Percentiles rank a stretch among this genome's conserved stretches.
phyloP scores from a whole-genome alignment of 2,797 vertebrate genomes.

The Sternarchorhynchus goeldii region DNA sequence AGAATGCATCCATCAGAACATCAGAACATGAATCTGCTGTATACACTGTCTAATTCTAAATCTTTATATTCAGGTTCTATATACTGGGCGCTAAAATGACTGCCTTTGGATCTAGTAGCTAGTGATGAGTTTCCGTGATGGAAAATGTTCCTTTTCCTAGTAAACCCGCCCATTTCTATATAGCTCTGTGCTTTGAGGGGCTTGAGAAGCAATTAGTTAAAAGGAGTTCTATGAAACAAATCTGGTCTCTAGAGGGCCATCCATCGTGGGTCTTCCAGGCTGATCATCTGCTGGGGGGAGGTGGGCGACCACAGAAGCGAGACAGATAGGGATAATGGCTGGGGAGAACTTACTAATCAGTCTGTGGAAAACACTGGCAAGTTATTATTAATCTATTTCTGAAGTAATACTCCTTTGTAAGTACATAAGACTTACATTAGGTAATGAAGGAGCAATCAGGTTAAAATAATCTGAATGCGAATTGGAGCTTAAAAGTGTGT shows the following conservation, averaged over 20 bases:
- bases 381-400: not conserved
- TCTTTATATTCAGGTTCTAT: not conserved
- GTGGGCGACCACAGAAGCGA: constrained; percentile 36
- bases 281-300: constrained; percentile 46
- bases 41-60: too few relatives aligned
- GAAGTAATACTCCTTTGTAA: too few relatives aligned
- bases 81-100: not conserved
- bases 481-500: too few relatives aligned
- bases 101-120: not conserved
- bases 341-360: not conserved
- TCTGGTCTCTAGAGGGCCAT: constrained; percentile 50
- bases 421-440: too few relatives aligned
- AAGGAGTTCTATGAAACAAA: constrained; percentile 47
- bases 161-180: constrained; percentile 16
- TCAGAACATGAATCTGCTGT: not conserved
- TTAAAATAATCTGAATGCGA: too few relatives aligned
- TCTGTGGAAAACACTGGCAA: not conserved
- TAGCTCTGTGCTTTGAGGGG: constrained; percentile 29
- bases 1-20: not conserved
- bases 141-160: not conserved
- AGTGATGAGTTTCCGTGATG: not conserved
- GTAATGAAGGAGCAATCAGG: too few relatives aligned
- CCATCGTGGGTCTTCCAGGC: constrained; percentile 44
- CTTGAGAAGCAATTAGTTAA: constrained; percentile 48
- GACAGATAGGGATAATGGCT: not conserved